Conservation (phyloP, 2,797 vertebrate genomes). For the Cuculus canorus region DNA sequence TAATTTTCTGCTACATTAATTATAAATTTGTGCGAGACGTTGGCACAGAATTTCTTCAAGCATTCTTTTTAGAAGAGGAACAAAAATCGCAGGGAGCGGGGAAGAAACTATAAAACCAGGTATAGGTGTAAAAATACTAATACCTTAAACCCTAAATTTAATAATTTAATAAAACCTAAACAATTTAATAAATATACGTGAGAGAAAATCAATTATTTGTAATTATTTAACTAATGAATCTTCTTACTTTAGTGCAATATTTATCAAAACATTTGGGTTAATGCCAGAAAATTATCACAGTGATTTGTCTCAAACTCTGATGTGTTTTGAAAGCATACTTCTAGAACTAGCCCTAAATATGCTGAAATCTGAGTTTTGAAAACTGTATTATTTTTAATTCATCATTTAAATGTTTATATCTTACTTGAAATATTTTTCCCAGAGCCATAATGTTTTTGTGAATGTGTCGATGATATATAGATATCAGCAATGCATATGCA, state of each 20-base stretch:
- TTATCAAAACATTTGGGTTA: neutral
- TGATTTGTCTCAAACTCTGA: neutral
- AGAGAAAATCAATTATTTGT: neutral
- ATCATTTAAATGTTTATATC: constrained; percentile 2
- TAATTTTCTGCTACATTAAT: constrained; percentile 73
- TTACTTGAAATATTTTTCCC: constrained; percentile 24
- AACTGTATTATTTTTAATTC: neutral
- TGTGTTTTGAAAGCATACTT: neutral
- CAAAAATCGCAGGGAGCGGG: neutral
- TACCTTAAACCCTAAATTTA: neutral
- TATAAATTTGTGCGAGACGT: constrained; percentile 60
- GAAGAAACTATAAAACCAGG: neutral
- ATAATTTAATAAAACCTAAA: no score
- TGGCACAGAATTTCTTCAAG: constrained; percentile 43
- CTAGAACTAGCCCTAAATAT: neutral
- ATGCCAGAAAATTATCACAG: neutral
- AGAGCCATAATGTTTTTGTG: neutral
- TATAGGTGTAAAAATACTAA: neutral
- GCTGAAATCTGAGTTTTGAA: constrained; percentile 32
- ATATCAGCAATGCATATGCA: constrained; percentile 33
- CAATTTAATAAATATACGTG: neutral
- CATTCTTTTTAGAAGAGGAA: constrained; percentile 13
- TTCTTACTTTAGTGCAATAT: neutral
- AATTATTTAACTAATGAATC: neutral
- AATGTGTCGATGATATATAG: neutral